These are phyloP conservation scores for Phymastichus coffea DNA, from an alignment of 1,140 invertebrate species.

Conservation along the genomic window DNA sequence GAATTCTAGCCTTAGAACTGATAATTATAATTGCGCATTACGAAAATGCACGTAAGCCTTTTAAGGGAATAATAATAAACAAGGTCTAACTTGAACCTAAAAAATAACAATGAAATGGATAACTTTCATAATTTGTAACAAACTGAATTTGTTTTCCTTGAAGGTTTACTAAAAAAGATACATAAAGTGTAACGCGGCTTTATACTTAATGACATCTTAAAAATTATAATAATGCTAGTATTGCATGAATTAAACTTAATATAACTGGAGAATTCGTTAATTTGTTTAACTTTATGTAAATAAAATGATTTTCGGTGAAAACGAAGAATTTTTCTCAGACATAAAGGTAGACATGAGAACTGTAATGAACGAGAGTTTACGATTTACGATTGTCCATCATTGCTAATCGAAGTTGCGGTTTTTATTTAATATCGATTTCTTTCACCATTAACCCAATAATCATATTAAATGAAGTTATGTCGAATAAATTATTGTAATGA, in stretches of 20 bases:
- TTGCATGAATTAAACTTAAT: too few species aligned
- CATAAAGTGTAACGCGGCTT: conserved; percentile 30
- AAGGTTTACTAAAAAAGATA: conserved; percentile 25
- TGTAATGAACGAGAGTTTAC: conserved; percentile 1
- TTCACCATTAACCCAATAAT: not conserved
- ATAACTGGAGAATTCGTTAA: too few species aligned
- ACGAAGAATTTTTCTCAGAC: not conserved
- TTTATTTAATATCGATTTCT: not conserved
- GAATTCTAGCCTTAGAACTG: conserved; percentile 8
- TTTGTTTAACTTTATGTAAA: too few species aligned
- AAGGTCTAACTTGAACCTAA: too few species aligned
- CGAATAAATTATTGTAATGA: not conserved
- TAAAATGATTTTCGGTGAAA: too few species aligned
- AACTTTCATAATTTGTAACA: not conserved
- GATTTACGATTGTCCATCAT: not conserved
- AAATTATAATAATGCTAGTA: too few species aligned
- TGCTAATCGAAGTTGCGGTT: conserved; percentile 10
- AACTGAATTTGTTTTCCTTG: conserved; percentile 16
- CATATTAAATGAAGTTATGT: conserved; percentile 1
- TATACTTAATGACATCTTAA: conserved; percentile 43
- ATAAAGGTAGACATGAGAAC: conserved; percentile 3
- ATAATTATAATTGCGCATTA: conserved; percentile 1
- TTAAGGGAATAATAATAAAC: conserved; percentile 19
- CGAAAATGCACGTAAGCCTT: conserved; percentile 14
- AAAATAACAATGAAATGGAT: too few species aligned